Percentiles rank a stretch among this genome's conserved stretches.
Conservation (phyloP, 2,888 invertebrate species). For the Aporophyla lueneburgensis region DNA sequence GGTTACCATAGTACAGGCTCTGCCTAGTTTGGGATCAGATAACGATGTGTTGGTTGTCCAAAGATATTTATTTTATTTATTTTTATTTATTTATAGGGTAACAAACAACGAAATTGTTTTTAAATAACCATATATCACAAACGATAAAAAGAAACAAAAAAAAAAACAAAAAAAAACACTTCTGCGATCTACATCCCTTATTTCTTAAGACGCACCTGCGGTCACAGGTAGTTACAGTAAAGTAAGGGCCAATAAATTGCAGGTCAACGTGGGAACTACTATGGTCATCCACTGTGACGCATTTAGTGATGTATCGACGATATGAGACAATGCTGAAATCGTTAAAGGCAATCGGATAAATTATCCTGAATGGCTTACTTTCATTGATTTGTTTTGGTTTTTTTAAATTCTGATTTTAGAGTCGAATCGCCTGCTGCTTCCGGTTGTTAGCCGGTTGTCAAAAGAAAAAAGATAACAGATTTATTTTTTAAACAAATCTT, state of each 20-base stretch:
- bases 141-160: conserved; percentile 46
- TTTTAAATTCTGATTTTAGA: neutral
- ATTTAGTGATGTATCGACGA: conserved; percentile 68
- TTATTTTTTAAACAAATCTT: too few relatives aligned
- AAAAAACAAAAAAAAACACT: conserved; percentile 30
- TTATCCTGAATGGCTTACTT: conserved; percentile 24
- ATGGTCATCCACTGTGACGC: conserved; percentile 83
- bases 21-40: too few relatives aligned
- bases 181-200: conserved; percentile 77
- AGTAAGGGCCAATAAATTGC: conserved; percentile 88
- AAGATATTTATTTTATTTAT: too few relatives aligned
- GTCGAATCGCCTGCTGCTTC: neutral
- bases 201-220: conserved; percentile 87
- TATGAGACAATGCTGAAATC: conserved; percentile 62
- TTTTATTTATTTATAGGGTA: too few relatives aligned
- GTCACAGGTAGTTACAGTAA: conserved; percentile 86
- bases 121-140: conserved; percentile 10
- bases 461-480: neutral
- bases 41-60: too few relatives aligned
- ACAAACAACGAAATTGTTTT: neutral
- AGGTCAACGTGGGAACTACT: conserved; percentile 89
- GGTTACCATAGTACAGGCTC: too few relatives aligned
- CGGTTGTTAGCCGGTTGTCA: too few relatives aligned
- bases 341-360: conserved; percentile 49
- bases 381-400: conserved; percentile 30